Base-by-base conservation (phyloP, 2,113 vertebrate species). In the Salvelinus alpinus region DNA sequence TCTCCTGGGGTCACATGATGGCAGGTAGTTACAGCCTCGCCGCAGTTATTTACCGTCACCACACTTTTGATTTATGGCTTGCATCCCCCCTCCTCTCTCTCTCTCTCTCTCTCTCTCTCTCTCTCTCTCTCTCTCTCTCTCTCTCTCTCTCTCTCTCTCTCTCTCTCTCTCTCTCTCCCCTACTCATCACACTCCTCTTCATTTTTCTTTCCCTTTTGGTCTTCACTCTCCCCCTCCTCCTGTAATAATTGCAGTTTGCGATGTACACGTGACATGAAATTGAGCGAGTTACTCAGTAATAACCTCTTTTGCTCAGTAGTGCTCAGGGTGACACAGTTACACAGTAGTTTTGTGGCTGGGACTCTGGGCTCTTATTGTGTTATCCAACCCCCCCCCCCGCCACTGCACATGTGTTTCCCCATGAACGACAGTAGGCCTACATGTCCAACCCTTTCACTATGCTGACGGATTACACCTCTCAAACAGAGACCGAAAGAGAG, bases 381-480 rank as follows among this genome's bases (percentile, higher is more conserved):
- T 88, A 90, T 90, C 89, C 88, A 25, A 25, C 88, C 90, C 87
- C 87, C 87, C 85, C 72, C 69, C 87, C 88, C 87, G 83, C 70
- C 71, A 82, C 82, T 78, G 88, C 70, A 38, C 34, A 38, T 38
- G 6, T 38, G 79, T 87, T 90, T 86, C 87, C 88, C 86, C 88
- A 18, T 18, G 51, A 54, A 84, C 89, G 88, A 88, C 90, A 88
- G 91, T 86, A 90, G 84, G 86, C 86, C 86, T 85, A 83, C 80
- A 86, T 88, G 91, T 90, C 89, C 78, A 77, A 89, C 79, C 31
- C 79, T 90, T 88, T 91, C 89, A 89, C 73, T 5, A 75, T 16
- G 4, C 72, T 92, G 88, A 92, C 91, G 88, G 88, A 91, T 90
- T 90, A 87, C 88, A 88, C 11, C 59, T 62, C 59, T 62, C 59